Base-by-base conservation (phyloP, 2,113 vertebrate genomes). In the Gopherus flavomarginatus region DNA sequence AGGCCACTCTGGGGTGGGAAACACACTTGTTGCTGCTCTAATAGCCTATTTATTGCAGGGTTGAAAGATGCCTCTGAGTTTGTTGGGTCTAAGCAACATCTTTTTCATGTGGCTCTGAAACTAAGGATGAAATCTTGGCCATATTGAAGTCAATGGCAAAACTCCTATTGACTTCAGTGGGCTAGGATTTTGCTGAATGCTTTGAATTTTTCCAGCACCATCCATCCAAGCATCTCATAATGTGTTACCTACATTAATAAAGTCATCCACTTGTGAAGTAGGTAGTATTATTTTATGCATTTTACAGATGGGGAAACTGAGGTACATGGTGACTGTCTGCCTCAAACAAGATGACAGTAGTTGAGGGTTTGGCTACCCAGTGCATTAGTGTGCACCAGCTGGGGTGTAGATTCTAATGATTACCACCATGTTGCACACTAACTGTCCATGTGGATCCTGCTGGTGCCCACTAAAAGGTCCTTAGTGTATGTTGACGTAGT, bases 61-160 rank as follows among this genome's bases (percentile, higher is more conserved):
- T 44, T 24, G 38, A 77, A 77, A 77, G 72, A 77, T 77, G 22
- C 38, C 11, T 6, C 42, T 24, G 42, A 44, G 11, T 77, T 44
- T 77, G 38, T 42, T 77, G 81, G 47, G 44, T 88, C 53, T 81
- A 53, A 91, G 27, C 50, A 1, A 1, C 1, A 0, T n/a, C 3
- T 85, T 97, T 95, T 95, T 93, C 50, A 83, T 35, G 54, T 92
- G 81, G 19, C 53, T 83, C 3, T 56, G 53, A 10, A 17, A 31
- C 77, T 82, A 86, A 79, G 85, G 35, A 14, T 26, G n/a, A 92
- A 93, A 79, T 75, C 54, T 80, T 6, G 2, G 59, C 29, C 31
- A 14, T 65, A 35, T 35, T 65, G 29, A 65, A 65, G 59, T 31
- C 29, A 65, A 35, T 35, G 31, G 62, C 62, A 35, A 69, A 69